Base-by-base conservation (phyloP, 2,888 invertebrate species). In the Gari tellinella region DNA sequence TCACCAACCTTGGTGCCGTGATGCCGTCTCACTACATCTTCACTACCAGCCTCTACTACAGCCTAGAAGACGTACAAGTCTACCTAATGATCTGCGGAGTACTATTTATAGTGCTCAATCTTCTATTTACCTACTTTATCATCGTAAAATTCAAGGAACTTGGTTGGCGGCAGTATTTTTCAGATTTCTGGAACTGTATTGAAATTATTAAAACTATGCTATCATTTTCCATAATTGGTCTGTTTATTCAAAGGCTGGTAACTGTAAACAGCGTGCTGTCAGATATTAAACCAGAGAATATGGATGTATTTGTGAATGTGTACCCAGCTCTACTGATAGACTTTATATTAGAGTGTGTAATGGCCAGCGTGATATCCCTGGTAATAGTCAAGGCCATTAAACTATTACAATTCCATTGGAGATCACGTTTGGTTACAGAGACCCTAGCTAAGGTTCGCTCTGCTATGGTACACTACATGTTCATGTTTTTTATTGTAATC, bases 381-480 rank as follows among this genome's bases (percentile, higher is more conserved):
- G 70, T 82, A 1, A 83, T 80, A 14, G 25, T 85, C 8, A 86
- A 86, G 64, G 57, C 82, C 14, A 67, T 81, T 45, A 86, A 84
- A 52, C 60, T 85, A 17, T 56, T 85, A 7, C 63, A 68, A 46
- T 86, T 83, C 51, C 85, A 82, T 63, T 68, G 56, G 26, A 77
- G 74, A 48, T 76, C 81, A 40, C 68, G 70, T 17, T 51, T 85
- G 23, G 40, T 86, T 5, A 48, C 72, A 8, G 69, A 70, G 12
- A 81, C 83, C 4, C 25, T 87, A 3, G 25, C 57, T 2, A 26
- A 56, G 40, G 58, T 74, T 2, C 67, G 61, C 26, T 37, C 62
- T 7, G 53, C 40, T 19, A 38, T 87, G 1, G 7, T 60, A 7
- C 79, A 68, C 25, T 83, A 81, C 52, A n/a, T 58, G 1, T 21